Evolutionary conservation across 2,113 vertebrate species (phyloP), one percentile per base, ranked within the genome.

Genomic region (Bos indicus): DNA sequence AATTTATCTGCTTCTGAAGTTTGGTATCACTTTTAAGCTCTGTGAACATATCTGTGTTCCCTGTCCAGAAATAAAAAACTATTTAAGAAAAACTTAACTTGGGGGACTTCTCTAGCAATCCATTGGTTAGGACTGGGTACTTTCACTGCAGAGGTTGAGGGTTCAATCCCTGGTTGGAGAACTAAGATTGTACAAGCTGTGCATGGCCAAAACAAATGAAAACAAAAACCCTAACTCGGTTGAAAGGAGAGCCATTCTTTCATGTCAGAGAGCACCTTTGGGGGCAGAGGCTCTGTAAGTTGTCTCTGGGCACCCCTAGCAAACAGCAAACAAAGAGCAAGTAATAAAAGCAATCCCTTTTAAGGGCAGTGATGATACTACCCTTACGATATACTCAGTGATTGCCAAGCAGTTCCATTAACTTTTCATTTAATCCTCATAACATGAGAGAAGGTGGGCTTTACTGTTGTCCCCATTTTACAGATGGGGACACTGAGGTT

Each of bases 331-430:
- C 12, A 48, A 48, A 30, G 12, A 30, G n/a, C 67, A 71, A 71
- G 67, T 40, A 40, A 77, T 52, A 3, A 54, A 16, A 48, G 59
- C 36, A 23, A 19, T 15, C 13, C 30, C 12, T 40, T 60, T 80
- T n/a, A n/a, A 33, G 46, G 51, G n/a, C 3, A 23, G 19, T 48
- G 2, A 25, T 10, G 36, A 17, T 7, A 3, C 64, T 0, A 1
- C 4, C 57, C 43, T 57, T 4, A 10, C 40, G 1, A 6, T 1
- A 0, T 2, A 16, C 43, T 74, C n/a, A 26, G 46, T 1, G 15
- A 15, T 0, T 1, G 33, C 78, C 71, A 14, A 13, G 43, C 3
- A 1, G 8, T 7, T 14, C 1, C 36, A 25, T 25, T 64, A 6
- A 23, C 26, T 43, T 81, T 30, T 28, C 9, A 9, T 26, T 16